phyloP scores from a whole-genome alignment of 2,113 vertebrate genomes.

The Engraulis encrasicolus region DNA sequence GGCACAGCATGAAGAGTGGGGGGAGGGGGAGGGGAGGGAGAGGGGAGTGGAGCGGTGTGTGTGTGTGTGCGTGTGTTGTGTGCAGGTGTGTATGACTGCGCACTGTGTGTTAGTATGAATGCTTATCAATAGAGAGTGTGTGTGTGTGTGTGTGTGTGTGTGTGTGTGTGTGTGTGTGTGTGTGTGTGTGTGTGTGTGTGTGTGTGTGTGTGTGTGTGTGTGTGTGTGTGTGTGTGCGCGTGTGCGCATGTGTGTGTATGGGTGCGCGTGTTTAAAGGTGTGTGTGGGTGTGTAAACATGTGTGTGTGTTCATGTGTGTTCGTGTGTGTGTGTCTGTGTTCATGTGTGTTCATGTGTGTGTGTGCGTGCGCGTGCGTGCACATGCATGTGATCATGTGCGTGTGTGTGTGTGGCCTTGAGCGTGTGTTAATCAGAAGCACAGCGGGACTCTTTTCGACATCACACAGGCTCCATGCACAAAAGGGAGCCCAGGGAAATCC shows the following conservation, averaged over 20 bases:
- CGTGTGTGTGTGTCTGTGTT: not conserved
- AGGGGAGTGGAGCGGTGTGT: not conserved
- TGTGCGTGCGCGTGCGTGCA: not conserved
- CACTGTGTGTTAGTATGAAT: not conserved
- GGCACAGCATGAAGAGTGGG: not conserved
- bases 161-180: not conserved
- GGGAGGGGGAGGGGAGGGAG: not conserved
- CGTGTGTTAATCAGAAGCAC: constrained; percentile 72
- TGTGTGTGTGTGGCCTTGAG: constrained; percentile 59
- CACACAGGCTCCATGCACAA: constrained; percentile 53
- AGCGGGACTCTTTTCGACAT: constrained; percentile 64
- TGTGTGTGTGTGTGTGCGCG: not conserved
- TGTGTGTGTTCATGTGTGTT: not conserved
- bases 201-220: not conserved
- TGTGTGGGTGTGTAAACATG: no score
- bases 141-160: not conserved
- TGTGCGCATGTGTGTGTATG: not conserved
- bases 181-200: not conserved
- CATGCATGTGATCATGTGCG: not conserved
- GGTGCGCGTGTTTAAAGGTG: not conserved
- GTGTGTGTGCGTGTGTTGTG: no score
- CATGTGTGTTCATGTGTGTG: not conserved
- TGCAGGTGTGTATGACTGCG: no score
- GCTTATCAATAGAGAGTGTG: not conserved
- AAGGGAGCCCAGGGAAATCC: constrained; percentile 51